A percentile compares a stretch with the other conserved stretches of the same genome.
Conservation (phyloP, 2,113 vertebrate species). For the Girardinichthys multiradiatus region DNA sequence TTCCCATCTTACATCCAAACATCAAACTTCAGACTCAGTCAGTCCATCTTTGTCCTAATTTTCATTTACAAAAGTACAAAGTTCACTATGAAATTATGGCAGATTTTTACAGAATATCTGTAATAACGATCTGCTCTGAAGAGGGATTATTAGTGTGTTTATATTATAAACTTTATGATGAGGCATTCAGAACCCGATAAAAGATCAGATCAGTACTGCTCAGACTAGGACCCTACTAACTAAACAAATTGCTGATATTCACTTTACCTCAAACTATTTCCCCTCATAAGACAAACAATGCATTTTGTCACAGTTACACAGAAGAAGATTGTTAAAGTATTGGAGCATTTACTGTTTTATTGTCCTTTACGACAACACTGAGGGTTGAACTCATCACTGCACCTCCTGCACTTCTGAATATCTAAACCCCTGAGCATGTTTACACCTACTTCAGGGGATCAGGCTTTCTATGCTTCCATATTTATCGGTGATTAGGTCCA, state of each 20-base stretch:
- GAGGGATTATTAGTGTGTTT: background rate
- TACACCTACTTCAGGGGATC: background rate
- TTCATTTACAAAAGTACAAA: background rate
- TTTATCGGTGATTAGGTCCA: background rate
- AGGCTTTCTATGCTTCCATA: background rate
- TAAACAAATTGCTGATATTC: too few species aligned
- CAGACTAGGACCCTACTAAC: too few species aligned
- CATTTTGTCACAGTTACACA: background rate
- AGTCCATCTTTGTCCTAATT: background rate
- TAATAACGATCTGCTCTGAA: background rate
- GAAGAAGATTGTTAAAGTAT: constrained; percentile 12
- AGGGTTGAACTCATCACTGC: background rate
- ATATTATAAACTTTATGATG: background rate
- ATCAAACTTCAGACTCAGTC: too few species aligned
- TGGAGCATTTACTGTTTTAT: constrained; percentile 18
- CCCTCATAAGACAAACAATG: constrained; percentile 11
- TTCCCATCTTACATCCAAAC: background rate
- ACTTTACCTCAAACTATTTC: background rate
- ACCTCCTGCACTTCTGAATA: background rate
- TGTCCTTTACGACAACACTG: constrained; percentile 29
- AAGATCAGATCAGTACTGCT: background rate
- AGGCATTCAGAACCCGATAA: background rate
- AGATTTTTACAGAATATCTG: background rate
- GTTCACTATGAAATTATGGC: background rate
- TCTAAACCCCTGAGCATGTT: constrained; percentile 6